Conservation (phyloP, 2,113 vertebrate genomes). For the Bujurquina vittata region DNA sequence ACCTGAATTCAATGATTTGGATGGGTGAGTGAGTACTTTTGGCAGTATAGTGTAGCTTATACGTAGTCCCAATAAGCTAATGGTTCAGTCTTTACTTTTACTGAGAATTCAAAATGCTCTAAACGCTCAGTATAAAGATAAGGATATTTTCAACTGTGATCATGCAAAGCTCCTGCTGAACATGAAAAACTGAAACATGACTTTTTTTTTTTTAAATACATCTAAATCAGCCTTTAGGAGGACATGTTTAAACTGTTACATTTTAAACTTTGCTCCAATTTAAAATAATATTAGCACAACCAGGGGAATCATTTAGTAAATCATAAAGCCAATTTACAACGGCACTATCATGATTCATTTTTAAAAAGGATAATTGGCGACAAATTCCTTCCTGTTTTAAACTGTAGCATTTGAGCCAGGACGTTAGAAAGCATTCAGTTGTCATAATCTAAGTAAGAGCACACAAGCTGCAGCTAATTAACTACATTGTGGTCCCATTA, state of each 20-base stretch:
- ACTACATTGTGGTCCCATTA: slow-evolving; percentile 6
- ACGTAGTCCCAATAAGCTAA: neutral
- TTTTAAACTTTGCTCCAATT: neutral
- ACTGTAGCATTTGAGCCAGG: neutral
- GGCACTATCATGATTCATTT: accelerated
- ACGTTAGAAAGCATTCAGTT: neutral
- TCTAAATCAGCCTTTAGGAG: neutral
- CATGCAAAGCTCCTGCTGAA: too few relatives aligned
- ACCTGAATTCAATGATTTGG: too few relatives aligned
- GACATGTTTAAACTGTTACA: too few relatives aligned
- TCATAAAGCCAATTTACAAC: neutral
- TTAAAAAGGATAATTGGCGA: neutral
- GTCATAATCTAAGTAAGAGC: neutral
- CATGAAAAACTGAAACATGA: neutral
- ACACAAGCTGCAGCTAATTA: slow-evolving; percentile 22
- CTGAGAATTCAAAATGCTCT: too few relatives aligned
- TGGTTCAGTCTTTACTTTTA: too few relatives aligned
- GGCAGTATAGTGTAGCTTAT: neutral
- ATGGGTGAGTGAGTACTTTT: too few relatives aligned
- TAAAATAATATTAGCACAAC: neutral
- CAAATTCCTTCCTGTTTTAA: neutral
- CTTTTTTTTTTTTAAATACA: too few relatives aligned
- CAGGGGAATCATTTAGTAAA: neutral
- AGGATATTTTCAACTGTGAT: too few relatives aligned
- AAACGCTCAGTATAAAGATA: too few relatives aligned